phyloP scores from a whole-genome alignment of 2,113 vertebrate species.

The Cromileptes altivelis region DNA sequence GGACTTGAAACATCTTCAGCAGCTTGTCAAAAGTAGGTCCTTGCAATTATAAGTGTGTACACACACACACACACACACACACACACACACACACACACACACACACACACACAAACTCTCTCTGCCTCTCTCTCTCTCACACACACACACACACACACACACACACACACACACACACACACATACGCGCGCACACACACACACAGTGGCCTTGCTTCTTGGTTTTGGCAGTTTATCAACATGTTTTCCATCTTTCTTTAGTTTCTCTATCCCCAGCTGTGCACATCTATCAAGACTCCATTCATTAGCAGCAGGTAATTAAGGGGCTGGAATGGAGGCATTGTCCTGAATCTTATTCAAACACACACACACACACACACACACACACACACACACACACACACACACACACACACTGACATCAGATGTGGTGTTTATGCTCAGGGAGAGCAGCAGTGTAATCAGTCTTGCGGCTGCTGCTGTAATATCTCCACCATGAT shows the following conservation, averaged over 20 bases:
- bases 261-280: constrained; percentile 53
- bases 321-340: neutral
- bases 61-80: neutral
- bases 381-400: no score
- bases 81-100: constrained; percentile 4
- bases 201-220: neutral
- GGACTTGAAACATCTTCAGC: neutral
- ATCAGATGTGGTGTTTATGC: neutral
- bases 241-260: constrained; percentile 25
- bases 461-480: constrained; percentile 34
- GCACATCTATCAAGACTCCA: constrained; percentile 52
- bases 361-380: constrained; percentile 20
- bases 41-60: neutral
- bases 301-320: constrained; percentile 43
- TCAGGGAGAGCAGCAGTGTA: constrained; percentile 24
- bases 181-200: neutral
- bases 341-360: neutral
- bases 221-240: constrained; percentile 47
- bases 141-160: neutral
- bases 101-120: neutral
- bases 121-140: neutral
- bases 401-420: neutral
- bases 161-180: neutral
- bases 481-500: constrained; percentile 26
- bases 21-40: neutral